Percentiles rank a stretch among this genome's conserved stretches.
phyloP scores from a whole-genome alignment of 1,140 invertebrate genomes.

The Hypothenemus hampei region DNA sequence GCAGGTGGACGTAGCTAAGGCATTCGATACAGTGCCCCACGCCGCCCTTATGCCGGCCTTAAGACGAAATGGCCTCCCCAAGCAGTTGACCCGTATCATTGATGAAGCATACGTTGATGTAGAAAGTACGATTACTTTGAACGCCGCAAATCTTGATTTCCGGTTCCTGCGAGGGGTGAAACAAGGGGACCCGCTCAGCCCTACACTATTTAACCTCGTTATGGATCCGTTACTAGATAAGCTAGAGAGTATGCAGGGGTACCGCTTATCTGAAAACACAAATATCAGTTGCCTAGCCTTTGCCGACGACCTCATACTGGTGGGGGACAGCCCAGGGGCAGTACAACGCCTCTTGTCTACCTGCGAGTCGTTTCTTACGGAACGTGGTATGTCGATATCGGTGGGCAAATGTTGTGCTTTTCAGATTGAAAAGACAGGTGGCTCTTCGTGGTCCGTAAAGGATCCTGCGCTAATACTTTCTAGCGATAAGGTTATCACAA shows the following conservation, averaged over 20 bases:
- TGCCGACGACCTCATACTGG: not conserved
- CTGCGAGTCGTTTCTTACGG: slow-evolving; percentile 12
- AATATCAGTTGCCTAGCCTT: not conserved
- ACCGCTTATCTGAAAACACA: not conserved
- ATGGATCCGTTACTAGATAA: not conserved
- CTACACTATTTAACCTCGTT: slow-evolving; percentile 14
- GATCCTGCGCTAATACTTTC: slow-evolving; percentile 30
- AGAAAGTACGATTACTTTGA: too few relatives aligned
- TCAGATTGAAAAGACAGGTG: slow-evolving; percentile 28
- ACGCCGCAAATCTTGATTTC: too few relatives aligned
- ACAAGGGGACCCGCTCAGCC: slow-evolving; percentile 44
- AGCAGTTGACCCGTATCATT: too few relatives aligned
- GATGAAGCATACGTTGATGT: too few relatives aligned
- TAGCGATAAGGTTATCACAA: slow-evolving; percentile 10
- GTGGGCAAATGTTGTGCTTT: slow-evolving; percentile 33
- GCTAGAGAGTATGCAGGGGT: too few relatives aligned
- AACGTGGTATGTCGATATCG: slow-evolving; percentile 24
- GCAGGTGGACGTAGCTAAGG: too few relatives aligned
- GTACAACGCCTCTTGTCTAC: slow-evolving; percentile 1
- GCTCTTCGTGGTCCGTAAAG: slow-evolving; percentile 32
- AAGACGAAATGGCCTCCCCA: too few relatives aligned
- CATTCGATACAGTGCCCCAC: too few relatives aligned
- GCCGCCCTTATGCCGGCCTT: too few relatives aligned
- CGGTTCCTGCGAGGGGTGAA: slow-evolving; percentile 40
- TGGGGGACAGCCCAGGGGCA: not conserved